phyloP scores from a whole-genome alignment of 2,113 vertebrate genomes.

The Oreamnos americanus region DNA sequence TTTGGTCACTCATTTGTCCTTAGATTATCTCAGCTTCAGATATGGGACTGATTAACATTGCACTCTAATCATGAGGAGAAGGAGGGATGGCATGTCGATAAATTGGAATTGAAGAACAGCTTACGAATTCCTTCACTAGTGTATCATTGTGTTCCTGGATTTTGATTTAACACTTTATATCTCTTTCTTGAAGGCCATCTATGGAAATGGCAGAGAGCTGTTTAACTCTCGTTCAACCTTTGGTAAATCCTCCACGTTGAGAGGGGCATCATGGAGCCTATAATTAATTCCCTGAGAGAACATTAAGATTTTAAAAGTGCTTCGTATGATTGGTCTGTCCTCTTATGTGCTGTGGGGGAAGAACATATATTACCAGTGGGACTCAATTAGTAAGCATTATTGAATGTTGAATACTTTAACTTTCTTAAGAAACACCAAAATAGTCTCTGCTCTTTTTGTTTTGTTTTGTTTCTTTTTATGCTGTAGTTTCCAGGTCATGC shows the following conservation, averaged over 20 bases:
- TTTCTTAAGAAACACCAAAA: neutral
- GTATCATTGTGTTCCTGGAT: neutral
- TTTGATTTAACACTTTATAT: slow-evolving; percentile 21
- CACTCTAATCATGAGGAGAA: neutral
- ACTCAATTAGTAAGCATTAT: neutral
- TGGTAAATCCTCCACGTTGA: neutral
- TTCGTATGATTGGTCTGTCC: neutral
- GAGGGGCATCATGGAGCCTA: neutral
- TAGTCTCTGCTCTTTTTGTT: neutral
- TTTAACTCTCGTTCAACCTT: neutral
- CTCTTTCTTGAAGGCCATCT: slow-evolving; percentile 8
- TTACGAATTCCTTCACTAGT: neutral
- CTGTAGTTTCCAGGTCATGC: neutral
- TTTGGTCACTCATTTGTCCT: slow-evolving; percentile 53
- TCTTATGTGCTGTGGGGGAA: neutral
- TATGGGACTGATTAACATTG: slow-evolving; percentile 25
- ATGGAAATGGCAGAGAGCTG: neutral
- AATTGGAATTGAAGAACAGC: slow-evolving; percentile 16
- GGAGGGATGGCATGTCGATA: neutral
- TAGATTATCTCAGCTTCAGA: slow-evolving; percentile 33
- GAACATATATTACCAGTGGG: neutral
- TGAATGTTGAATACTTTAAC: neutral
- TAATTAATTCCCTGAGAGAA: neutral
- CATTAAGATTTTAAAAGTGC: neutral
- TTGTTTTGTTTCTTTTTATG: neutral